Evolutionary conservation across 2,797 vertebrate genomes (phyloP).

Genomic region (Sylvia borin): DNA sequence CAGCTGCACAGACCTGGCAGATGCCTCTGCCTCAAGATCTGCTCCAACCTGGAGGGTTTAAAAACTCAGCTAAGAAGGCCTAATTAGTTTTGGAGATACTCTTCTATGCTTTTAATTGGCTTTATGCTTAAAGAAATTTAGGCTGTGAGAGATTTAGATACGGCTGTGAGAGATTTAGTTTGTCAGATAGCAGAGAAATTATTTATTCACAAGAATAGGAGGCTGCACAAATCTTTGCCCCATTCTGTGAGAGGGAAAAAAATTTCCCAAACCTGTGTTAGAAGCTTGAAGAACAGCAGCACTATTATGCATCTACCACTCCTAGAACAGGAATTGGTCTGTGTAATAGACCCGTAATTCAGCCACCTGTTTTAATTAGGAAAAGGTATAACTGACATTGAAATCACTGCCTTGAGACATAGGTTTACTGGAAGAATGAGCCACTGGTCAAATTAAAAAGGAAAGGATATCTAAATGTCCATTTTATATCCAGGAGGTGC

Average conservation of each 20-base stretch:
- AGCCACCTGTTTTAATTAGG: slow-evolving; percentile 28
- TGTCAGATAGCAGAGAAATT: neutral
- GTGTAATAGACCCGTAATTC: slow-evolving; percentile 21
- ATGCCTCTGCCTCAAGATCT: neutral
- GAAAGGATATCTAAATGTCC: neutral
- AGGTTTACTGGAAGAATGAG: neutral
- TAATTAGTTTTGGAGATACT: neutral
- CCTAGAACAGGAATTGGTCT: slow-evolving; percentile 39
- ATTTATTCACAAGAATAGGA: neutral
- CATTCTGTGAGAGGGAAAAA: neutral
- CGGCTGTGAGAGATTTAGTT: neutral
- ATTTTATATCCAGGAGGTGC: neutral
- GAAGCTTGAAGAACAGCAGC: neutral
- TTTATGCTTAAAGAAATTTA: neutral
- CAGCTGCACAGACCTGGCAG: neutral
- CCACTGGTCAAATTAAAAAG: neutral
- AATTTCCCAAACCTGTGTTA: neutral
- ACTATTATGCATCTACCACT: neutral
- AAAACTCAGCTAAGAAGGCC: neutral
- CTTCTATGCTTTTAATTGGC: neutral
- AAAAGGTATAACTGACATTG: slow-evolving; percentile 19
- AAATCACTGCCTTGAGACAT: slow-evolving; percentile 9
- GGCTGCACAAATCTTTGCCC: neutral
- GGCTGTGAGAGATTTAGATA: neutral
- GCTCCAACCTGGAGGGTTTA: neutral